Conservation (phyloP, 53 echinoderm and acorn worm species). For the Patiria pectinifera region DNA sequence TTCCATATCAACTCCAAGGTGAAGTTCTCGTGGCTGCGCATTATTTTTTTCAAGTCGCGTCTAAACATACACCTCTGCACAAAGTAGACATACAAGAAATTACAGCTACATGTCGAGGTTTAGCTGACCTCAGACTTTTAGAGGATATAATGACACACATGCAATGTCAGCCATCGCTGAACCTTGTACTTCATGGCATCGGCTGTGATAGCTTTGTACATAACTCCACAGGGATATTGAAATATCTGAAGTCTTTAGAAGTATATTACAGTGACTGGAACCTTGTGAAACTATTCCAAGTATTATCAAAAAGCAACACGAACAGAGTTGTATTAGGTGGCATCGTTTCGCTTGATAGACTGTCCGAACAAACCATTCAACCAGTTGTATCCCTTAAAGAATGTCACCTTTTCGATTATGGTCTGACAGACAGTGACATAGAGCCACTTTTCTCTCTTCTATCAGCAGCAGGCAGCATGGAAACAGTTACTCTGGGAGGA, state of each 20-base stretch:
- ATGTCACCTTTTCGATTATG: background rate
- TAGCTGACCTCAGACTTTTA: conserved; percentile 9
- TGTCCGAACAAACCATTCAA: background rate
- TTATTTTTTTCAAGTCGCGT: background rate
- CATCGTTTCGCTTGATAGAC: too few relatives aligned
- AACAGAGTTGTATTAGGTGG: too few relatives aligned
- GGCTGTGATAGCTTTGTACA: background rate
- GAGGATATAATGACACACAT: background rate
- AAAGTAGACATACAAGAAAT: background rate
- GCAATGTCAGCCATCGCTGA: background rate
- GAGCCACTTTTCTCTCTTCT: background rate
- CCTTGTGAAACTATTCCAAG: background rate
- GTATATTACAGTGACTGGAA: background rate
- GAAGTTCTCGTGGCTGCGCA: conserved; percentile 29
- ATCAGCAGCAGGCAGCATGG: background rate
- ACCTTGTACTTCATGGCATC: background rate
- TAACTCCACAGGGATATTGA: background rate
- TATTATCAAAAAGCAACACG: background rate
- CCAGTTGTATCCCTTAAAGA: background rate
- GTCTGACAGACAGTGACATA: background rate
- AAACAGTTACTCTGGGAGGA: background rate
- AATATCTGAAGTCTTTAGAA: background rate
- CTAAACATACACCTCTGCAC: background rate
- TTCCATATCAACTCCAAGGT: background rate
- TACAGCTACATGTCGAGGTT: background rate